Evolutionary conservation across 2,797 vertebrate species (phyloP).

Genomic region (Lithobates sylvaticus): DNA sequence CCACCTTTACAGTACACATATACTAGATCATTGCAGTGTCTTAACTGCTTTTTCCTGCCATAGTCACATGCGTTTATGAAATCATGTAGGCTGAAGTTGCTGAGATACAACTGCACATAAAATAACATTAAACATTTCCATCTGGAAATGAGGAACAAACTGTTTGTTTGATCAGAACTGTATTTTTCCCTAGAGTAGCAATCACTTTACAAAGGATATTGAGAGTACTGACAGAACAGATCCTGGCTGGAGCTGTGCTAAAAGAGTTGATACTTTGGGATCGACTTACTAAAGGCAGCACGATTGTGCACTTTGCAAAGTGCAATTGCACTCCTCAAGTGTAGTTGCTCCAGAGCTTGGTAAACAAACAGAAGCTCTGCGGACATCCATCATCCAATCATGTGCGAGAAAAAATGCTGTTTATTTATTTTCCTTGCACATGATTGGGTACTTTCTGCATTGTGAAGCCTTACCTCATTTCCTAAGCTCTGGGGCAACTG

Average conservation of each 20-base stretch:
- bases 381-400: too few species aligned
- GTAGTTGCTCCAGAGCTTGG: too few species aligned
- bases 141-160: conserved; percentile 46
- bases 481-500: too few species aligned
- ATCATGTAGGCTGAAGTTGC: conserved; percentile 25
- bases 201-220: conserved; percentile 27
- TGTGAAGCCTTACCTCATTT: too few species aligned
- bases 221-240: not conserved
- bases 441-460: too few species aligned
- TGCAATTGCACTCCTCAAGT: too few species aligned
- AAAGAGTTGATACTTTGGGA: not conserved
- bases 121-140: conserved; percentile 67
- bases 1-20: conserved; percentile 12
- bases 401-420: too few species aligned
- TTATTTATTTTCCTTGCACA: too few species aligned
- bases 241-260: not conserved
- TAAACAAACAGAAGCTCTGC: too few species aligned
- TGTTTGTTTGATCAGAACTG: conserved; percentile 21
- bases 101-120: conserved; percentile 46
- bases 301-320: too few species aligned
- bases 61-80: not conserved
- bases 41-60: not conserved
- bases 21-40: conserved; percentile 23
- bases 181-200: conserved; percentile 28
- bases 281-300: too few species aligned